Percentiles rank a stretch among this genome's conserved stretches.
Evolutionary conservation across 2,797 vertebrate species (phyloP).

Genomic region (Meriones psammophilus): DNA sequence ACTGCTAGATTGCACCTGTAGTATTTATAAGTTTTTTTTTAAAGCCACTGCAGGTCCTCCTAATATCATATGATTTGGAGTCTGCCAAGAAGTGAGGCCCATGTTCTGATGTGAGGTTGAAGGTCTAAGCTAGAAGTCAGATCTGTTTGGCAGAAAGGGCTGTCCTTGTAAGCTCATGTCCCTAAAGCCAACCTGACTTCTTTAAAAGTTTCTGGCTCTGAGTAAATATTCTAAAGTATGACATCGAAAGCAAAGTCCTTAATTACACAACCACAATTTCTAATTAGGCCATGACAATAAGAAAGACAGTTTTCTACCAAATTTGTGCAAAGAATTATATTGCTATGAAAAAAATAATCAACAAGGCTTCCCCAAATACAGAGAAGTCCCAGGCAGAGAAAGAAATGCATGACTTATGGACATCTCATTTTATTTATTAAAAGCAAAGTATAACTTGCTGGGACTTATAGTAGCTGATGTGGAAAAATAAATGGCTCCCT

Average conservation of each 20-base stretch:
- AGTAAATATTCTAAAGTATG: conserved; percentile 31
- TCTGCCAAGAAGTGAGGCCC: background rate
- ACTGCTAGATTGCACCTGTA: background rate
- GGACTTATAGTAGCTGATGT: background rate
- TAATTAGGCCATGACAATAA: conserved; percentile 16
- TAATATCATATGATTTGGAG: background rate
- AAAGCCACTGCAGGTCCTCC: background rate
- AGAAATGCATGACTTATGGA: background rate
- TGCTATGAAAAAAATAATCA: conserved; percentile 5
- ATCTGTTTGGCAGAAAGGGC: background rate
- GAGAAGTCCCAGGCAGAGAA: background rate
- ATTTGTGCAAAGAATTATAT: conserved; percentile 16
- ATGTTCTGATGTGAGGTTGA: background rate
- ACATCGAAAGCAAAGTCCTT: background rate
- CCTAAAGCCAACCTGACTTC: background rate
- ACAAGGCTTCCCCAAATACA: background rate
- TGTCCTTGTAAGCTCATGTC: background rate
- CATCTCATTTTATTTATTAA: background rate
- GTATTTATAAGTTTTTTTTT: background rate
- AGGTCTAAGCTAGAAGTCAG: background rate
- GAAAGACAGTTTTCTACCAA: background rate
- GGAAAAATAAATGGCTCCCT: background rate
- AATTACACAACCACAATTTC: background rate
- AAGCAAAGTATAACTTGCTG: background rate
- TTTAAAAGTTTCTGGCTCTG: conserved; percentile 1